Evolutionary conservation across 2,113 vertebrate species (phyloP).

Genomic region (Uria lomvia): DNA sequence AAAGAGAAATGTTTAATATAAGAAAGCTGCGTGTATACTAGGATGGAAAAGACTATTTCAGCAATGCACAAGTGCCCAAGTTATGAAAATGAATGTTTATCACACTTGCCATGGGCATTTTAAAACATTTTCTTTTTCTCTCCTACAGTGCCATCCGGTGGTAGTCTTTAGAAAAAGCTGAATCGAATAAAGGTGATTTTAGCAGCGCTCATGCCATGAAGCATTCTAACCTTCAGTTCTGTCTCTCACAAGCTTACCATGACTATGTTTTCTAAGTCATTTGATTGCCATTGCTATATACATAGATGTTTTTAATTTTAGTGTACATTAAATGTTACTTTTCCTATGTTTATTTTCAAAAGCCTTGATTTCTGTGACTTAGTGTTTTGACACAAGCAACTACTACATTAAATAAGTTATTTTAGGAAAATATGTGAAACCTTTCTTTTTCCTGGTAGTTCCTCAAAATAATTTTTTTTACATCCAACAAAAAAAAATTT

Average conservation of each 20-base stretch:
- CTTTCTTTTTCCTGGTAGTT: not conserved
- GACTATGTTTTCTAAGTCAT: not conserved
- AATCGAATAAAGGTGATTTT: not conserved
- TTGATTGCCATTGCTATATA: not conserved
- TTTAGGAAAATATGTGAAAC: not conserved
- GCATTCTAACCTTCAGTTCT: not conserved
- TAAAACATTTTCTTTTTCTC: constrained; percentile 3
- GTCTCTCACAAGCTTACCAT: not conserved
- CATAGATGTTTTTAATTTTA: not conserved
- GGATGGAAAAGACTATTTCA: not conserved
- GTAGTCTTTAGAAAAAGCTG: not conserved
- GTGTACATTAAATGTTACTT: not conserved
- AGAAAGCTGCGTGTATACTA: not conserved
- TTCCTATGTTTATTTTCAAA: not conserved
- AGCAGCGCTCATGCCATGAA: accelerated
- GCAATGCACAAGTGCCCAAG: not conserved
- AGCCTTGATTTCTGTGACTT: not conserved
- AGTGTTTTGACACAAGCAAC: accelerated
- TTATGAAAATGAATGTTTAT: accelerated
- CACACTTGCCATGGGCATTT: accelerated
- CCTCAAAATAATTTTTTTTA: not conserved
- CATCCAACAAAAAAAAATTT: not conserved
- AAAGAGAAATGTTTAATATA: not conserved
- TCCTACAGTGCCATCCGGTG: constrained; percentile 74
- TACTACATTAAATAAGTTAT: not conserved